Base-by-base conservation (phyloP, 2,797 vertebrate species). In the Nannoperca obscura region DNA sequence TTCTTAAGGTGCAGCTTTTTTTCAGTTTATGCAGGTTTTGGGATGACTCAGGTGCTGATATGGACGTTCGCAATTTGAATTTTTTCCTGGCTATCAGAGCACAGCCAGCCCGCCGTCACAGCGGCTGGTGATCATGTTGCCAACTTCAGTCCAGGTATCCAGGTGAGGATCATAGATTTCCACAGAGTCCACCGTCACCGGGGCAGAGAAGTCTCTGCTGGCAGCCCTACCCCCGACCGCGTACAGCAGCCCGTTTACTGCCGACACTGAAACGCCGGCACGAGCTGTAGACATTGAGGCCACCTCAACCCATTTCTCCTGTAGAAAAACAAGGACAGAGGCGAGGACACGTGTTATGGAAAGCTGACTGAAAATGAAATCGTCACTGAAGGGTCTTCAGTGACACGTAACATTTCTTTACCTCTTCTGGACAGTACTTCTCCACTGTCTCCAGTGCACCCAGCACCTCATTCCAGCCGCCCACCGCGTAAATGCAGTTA, bases 121-220 rank as follows among this genome's bases (percentile, higher is more conserved):
- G 87, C 98, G 97, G 92, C 98, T 99, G 61, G 98, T 98, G 91
- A 99, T 99, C 98, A 99, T 99, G 90, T 98, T 98, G 85, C 97
- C 95, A 0, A 98, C 96, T 93, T 98, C 97, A 27, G 96, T 98
- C 98, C 98, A 99, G 8, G 96, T 96, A 86, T 99, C 98, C 88
- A 96, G 94, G 79, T 98, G 97, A 57, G 98, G 98, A 86, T 99
- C 98, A 57, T 99, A 99, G 90, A 99, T 96, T 91, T 99, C 98
- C 67, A 99, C 98, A 3, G 97, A 97, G 89, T 99, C 98, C 87
- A 97, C 95, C 0, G 98, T 99, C 80, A 98, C 97, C 0, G 98
- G 97, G 44, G 98, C 98, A 7, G 97, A 97, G 89, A 98, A 98
- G 91, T 98, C 96, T 61, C 97, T 95, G 87, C 96, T 97, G 60